A percentile compares a stretch with the other conserved stretches of the same genome.
phyloP scores from a whole-genome alignment of 2,113 vertebrate genomes.

The Crotalus viridis region DNA sequence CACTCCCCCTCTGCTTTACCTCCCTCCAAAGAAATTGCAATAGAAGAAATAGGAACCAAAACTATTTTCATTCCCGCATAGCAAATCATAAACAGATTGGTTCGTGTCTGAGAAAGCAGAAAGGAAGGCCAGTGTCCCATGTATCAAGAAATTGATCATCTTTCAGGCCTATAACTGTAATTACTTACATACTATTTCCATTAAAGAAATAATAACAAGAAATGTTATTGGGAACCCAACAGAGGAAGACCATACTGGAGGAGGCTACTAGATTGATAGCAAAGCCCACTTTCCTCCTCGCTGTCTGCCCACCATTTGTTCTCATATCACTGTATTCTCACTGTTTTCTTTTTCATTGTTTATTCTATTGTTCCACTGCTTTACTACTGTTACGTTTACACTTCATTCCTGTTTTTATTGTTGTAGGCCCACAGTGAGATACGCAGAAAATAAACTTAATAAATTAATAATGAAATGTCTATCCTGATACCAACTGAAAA shows the following conservation, averaged over 20 bases:
- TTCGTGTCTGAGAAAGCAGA: not conserved
- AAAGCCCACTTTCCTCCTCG: not conserved
- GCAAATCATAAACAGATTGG: constrained; percentile 37
- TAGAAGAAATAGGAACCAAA: constrained; percentile 34
- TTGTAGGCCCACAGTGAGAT: no score
- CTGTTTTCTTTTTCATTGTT: no score
- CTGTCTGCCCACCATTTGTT: no score
- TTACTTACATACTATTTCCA: not conserved
- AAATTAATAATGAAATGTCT: no score
- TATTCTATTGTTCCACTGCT: no score
- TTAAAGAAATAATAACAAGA: not conserved
- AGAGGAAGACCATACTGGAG: not conserved
- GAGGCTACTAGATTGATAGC: not conserved
- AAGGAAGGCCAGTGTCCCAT: not conserved
- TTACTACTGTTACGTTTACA: no score
- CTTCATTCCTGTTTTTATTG: no score
- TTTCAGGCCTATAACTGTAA: not conserved
- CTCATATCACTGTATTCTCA: no score
- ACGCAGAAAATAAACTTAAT: no score
- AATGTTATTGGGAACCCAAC: not conserved
- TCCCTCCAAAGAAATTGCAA: constrained; percentile 42
- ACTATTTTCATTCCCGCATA: constrained; percentile 49
- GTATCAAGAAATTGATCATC: not conserved
- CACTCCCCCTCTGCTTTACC: constrained; percentile 31
- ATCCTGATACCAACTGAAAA: not conserved